Evolutionary conservation across 2,113 vertebrate species (phyloP), one percentile per base, ranked within the genome.

Genomic region (Ardeotis arabs): DNA sequence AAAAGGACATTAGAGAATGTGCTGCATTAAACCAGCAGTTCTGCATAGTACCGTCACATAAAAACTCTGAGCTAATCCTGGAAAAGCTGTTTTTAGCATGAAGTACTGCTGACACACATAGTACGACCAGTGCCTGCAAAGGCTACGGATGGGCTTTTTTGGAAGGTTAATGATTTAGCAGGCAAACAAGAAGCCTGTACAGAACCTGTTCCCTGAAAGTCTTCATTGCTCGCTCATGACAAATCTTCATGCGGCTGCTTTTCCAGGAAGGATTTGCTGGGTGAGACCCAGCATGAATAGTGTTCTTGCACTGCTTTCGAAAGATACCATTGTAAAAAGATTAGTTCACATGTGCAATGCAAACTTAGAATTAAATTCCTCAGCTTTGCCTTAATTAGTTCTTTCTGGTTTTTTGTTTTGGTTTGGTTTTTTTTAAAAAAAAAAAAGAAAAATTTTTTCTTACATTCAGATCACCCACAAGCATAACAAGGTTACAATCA

Each of bases 331-430:
- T 94, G 84, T 94, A 79, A 89, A 94, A 93, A 97, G 95, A 97
- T 93, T 81, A 95, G 95, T 95, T 97, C 94, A 96, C 92, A 79
- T 92, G 81, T 89, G 95, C 92, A 94, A 66, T 80, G 85, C 87
- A 97, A 98, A 96, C 91, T 93, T 86, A 69, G 68, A 76, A 93
- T 96, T 93, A 63, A 77, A 47, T 97, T 95, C 87, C 89, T 92
- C 87, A 94, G 92, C 73, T 96, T 96, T 87, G 63, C 93, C 88
- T 98, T 97, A 96, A 96, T 97, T 95, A 91, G 87, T 90, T 96
- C 80, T 96, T 97, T 96, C 94, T 95, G 84, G 66, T 28, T 23
- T 47, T 73, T 50, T 64, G 14, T 59, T 72, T 74, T 69, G 8
- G 41, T 41, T 41, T 44, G 15, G 15, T 44, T 44, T 44, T 44